phyloP scores from a whole-genome alignment of 1,140 invertebrate genomes.

The Achatina immaculata region DNA sequence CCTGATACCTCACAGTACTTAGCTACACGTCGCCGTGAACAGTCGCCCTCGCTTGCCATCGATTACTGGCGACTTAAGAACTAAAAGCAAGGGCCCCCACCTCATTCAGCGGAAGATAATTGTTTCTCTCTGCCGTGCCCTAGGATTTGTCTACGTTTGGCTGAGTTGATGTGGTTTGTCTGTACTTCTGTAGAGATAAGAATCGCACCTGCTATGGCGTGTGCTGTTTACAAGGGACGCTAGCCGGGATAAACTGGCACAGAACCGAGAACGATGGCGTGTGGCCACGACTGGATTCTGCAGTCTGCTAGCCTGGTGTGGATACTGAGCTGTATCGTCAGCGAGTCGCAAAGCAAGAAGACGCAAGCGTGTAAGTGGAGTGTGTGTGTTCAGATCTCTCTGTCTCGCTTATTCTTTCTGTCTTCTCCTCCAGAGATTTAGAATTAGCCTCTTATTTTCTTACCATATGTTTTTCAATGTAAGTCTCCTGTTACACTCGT shows the following conservation, averaged over 20 bases:
- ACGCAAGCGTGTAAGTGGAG: slow-evolving; percentile 52
- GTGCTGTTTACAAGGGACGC: slow-evolving; percentile 43
- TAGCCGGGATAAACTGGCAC: slow-evolving; percentile 38
- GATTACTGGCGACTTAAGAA: background rate
- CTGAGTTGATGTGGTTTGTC: background rate
- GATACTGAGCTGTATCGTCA: slow-evolving; percentile 50
- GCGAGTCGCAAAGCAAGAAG: slow-evolving; percentile 53
- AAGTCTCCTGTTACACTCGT: too few species aligned
- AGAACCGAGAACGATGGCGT: slow-evolving; percentile 47
- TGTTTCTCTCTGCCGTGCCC: background rate
- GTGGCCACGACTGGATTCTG: slow-evolving; percentile 49
- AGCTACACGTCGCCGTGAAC: background rate
- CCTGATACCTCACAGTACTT: background rate
- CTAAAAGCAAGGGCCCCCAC: too few species aligned
- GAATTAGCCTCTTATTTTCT: too few species aligned
- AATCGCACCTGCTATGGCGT: slow-evolving; percentile 29
- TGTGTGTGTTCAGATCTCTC: too few species aligned
- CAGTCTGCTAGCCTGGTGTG: slow-evolving; percentile 51
- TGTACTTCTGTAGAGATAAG: background rate
- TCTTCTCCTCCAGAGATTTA: too few species aligned
- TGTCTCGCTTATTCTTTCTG: too few species aligned
- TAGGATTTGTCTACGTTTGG: background rate
- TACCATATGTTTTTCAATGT: too few species aligned
- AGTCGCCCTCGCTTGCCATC: background rate
- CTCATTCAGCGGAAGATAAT: background rate